phyloP scores from a whole-genome alignment of 2,888 invertebrate genomes.

The Xylota segnis region DNA sequence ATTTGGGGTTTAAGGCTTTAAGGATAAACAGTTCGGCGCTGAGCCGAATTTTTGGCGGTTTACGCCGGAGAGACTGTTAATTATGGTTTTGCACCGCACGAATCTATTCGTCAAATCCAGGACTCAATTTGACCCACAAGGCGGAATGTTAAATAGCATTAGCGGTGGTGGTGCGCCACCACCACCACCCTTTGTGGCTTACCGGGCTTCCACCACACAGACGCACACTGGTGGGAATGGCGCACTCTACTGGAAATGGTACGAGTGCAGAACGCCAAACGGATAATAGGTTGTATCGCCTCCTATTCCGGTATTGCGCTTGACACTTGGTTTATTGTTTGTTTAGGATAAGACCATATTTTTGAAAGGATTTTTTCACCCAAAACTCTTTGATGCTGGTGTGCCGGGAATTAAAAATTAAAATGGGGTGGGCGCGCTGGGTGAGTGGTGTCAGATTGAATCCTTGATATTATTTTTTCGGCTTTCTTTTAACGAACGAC shows the following conservation, averaged over 20 bases:
- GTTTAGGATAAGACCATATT: slow-evolving; percentile 73
- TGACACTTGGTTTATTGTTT: slow-evolving; percentile 76
- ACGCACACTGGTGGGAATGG: not conserved
- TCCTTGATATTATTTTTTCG: not conserved
- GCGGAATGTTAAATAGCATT: slow-evolving; percentile 61
- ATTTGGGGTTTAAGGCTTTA: slow-evolving; percentile 68
- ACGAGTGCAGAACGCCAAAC: slow-evolving; percentile 1
- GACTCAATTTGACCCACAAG: slow-evolving; percentile 71
- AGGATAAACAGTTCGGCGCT: slow-evolving; percentile 59
- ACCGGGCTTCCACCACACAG: not conserved
- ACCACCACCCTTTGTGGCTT: slow-evolving; percentile 59
- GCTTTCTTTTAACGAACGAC: not conserved
- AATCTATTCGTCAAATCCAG: slow-evolving; percentile 70
- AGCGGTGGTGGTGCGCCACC: slow-evolving; percentile 9
- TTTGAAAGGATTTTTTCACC: slow-evolving; percentile 72
- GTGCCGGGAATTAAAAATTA: slow-evolving; percentile 35
- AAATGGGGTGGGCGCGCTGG: not conserved
- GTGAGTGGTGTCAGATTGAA: slow-evolving; percentile 11
- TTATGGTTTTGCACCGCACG: slow-evolving; percentile 68
- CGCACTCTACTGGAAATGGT: slow-evolving; percentile 52
- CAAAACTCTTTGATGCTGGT: slow-evolving; percentile 59
- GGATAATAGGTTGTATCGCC: slow-evolving; percentile 55
- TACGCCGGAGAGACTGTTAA: slow-evolving; percentile 63
- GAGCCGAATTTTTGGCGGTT: slow-evolving; percentile 72
- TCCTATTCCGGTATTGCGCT: slow-evolving; percentile 53